A percentile compares a stretch with the other conserved stretches of the same genome.
These are phyloP conservation scores for Clytia hemisphaerica DNA, from an alignment of 30 jellyfish, hydroid and myxozoan genomes.

Conservation along the genomic window DNA sequence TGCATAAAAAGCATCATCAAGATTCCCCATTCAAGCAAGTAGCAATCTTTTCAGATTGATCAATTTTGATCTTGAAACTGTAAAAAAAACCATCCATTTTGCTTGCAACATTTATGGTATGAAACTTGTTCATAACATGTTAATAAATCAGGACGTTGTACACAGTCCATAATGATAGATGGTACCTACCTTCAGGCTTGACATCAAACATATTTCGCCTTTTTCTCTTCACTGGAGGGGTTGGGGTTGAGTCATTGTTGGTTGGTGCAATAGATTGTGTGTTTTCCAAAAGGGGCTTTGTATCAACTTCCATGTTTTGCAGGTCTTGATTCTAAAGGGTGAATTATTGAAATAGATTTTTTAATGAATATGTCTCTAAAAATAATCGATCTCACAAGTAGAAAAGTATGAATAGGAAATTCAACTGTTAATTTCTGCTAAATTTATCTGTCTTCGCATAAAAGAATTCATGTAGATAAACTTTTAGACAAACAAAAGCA, in stretches of 20 bases:
- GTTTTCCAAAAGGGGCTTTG: too few species aligned
- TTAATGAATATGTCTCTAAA: too few species aligned
- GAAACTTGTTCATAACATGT: background rate
- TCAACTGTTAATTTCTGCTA: too few species aligned
- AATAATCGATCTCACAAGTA: too few species aligned
- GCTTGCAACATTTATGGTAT: background rate
- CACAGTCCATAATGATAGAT: background rate
- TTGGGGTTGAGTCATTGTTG: background rate
- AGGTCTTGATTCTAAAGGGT: too few species aligned
- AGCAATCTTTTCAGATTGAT: background rate
- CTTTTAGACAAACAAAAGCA: too few species aligned
- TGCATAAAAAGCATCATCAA: background rate
- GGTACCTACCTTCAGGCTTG: constrained; percentile 76
- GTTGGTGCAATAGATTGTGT: too few species aligned
- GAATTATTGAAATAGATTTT: too few species aligned
- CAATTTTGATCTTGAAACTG: background rate
- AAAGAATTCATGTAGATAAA: too few species aligned
- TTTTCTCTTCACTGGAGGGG: constrained; percentile 22
- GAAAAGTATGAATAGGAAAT: too few species aligned
- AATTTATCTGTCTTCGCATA: too few species aligned
- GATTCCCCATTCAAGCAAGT: background rate
- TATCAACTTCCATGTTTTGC: too few species aligned
- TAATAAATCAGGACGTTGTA: background rate
- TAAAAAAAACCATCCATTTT: background rate
- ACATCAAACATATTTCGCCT: constrained; percentile 93